These are phyloP conservation scores for Pangasius mekongensis DNA, from an alignment of 2,797 vertebrate species.

Conservation along the genomic window DNA sequence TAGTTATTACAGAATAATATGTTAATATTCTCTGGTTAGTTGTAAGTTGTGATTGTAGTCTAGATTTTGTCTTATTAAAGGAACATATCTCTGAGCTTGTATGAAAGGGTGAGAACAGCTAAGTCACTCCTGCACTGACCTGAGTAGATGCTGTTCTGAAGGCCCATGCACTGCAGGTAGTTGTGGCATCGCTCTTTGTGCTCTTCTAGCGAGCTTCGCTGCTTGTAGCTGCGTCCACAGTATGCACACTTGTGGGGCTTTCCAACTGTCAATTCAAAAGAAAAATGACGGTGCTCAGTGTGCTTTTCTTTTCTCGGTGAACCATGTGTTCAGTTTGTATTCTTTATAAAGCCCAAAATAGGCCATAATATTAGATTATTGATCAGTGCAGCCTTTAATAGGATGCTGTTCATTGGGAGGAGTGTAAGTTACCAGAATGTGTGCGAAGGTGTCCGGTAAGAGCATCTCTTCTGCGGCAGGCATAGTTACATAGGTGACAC, in stretches of 20 bases:
- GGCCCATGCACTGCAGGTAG: slow-evolving; percentile 96
- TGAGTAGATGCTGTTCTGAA: slow-evolving; percentile 91
- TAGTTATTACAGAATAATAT: background rate
- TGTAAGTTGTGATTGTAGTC: background rate
- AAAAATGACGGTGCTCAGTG: background rate
- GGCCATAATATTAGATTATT: background rate
- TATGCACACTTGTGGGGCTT: slow-evolving; percentile 99
- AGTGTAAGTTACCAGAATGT: slow-evolving; percentile 86
- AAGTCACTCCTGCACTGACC: slow-evolving; percentile 74
- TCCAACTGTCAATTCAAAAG: slow-evolving; percentile 81
- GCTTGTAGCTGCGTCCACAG: slow-evolving; percentile 98
- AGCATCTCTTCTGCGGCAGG: slow-evolving; percentile 96
- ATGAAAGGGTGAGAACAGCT: slow-evolving; percentile 11
- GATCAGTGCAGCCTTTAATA: background rate
- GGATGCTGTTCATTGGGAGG: background rate
- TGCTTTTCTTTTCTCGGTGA: background rate
- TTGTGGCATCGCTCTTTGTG: slow-evolving; percentile 99
- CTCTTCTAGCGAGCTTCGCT: slow-evolving; percentile 97
- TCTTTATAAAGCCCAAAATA: background rate
- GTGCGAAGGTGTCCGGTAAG: slow-evolving; percentile 96
- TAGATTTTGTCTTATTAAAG: slow-evolving; percentile 47
- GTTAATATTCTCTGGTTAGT: background rate
- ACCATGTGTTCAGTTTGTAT: background rate
- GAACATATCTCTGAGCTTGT: slow-evolving; percentile 16
- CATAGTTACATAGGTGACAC: slow-evolving; percentile 98